Base-by-base conservation (phyloP, 2,888 invertebrate genomes). In the Teinopalpus imperialis region DNA sequence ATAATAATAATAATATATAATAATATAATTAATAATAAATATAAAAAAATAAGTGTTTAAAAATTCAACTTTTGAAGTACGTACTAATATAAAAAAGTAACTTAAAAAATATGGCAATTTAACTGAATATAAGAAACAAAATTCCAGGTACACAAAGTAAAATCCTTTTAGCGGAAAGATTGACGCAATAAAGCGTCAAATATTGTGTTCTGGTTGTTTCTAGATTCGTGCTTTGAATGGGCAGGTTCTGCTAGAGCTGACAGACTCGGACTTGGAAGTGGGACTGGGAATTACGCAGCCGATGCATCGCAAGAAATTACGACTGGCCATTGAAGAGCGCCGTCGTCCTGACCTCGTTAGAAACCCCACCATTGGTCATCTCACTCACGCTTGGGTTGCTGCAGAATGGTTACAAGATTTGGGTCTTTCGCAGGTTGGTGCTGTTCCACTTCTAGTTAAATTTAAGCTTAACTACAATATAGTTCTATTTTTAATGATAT, bases 301-400 rank as follows among this genome's bases (percentile, higher is more conserved):
- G 27, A 94, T 98, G 92, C 98, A 98, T 76, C 91, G 97, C 63
- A 96, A 97, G 83, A 98, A 98, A 76, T 88, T 98, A 51, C 91
- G 97, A 35, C 90, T 98, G 61, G 98, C 98, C 43, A 97, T 98
- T 55, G 98, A 98, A 73, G 97, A 98, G 77, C 94, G 97, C 56
- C 89, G 97, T 37, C 93, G 97, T 57, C 97, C 97, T 0, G 93
- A 95, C 57, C 90, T 95, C 56, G 95, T 96, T 66, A 92, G 96
- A 57, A 97, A 96, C 82, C 96, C 96, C 0, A 94, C 93, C 67
- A 96, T 97, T 59, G 94, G 95, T 6, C 94, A 95, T 66, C 90
- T 98, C 51, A 94, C 95, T 35, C 97, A 97, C 77, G 95, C 95
- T 9, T 98, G 98, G 97, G 97, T 98, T 20, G 95, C 96, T 16